Conservation (phyloP, 2,113 vertebrate species). For the Galbula dea region DNA sequence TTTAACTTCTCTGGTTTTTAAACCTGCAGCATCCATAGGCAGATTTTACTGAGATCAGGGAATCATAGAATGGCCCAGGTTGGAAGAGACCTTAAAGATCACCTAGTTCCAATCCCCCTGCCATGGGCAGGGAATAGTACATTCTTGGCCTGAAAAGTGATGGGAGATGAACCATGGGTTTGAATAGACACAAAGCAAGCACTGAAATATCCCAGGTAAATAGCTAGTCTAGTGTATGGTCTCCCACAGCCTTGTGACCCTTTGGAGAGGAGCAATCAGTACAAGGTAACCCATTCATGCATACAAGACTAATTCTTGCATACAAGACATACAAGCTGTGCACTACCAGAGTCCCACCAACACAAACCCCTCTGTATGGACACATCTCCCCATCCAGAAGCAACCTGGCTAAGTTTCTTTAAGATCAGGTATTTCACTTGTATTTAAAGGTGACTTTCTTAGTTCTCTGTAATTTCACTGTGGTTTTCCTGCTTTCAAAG, state of each 20-base stretch:
- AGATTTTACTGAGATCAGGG: not conserved
- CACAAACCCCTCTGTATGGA: not conserved
- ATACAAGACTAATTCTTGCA: rapidly evolving
- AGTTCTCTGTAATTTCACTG: not conserved
- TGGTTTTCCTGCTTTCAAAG: not conserved
- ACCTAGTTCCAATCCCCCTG: too few species aligned
- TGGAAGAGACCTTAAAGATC: too few species aligned
- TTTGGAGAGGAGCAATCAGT: not conserved
- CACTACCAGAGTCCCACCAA: not conserved
- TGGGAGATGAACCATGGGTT: not conserved
- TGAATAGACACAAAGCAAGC: not conserved
- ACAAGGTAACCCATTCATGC: rapidly evolving
- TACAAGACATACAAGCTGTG: rapidly evolving
- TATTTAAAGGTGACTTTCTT: not conserved
- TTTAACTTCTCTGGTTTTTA: slow-evolving; percentile 8
- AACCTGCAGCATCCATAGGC: not conserved
- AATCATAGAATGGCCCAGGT: too few species aligned
- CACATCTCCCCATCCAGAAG: not conserved
- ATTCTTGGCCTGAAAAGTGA: slow-evolving; percentile 16
- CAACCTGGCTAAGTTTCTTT: not conserved
- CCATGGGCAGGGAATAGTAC: not conserved
- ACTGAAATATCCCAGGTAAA: not conserved
- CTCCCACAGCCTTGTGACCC: not conserved
- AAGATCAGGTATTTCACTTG: not conserved
- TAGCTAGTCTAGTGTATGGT: not conserved